phyloP scores from a whole-genome alignment of 2,888 invertebrate species.

The Thymelicus lineola region DNA sequence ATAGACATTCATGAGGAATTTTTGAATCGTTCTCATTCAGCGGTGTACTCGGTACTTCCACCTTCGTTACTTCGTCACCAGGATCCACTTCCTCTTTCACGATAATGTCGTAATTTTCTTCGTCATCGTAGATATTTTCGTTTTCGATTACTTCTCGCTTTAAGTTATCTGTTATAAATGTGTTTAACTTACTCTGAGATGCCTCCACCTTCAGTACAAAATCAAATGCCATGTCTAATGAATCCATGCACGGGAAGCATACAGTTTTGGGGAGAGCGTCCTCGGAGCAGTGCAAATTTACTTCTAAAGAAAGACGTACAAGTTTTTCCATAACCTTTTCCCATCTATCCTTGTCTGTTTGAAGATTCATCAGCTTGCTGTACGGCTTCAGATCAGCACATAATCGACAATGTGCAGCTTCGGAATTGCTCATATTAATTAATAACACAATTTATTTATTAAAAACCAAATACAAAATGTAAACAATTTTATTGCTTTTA shows the following conservation, averaged over 20 bases:
- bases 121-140: not conserved
- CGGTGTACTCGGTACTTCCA: no score
- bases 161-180: conserved; percentile 52
- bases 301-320: not conserved
- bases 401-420: conserved; percentile 55
- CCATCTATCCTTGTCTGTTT: conserved; percentile 8
- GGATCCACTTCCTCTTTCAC: not conserved
- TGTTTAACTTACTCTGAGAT: conserved; percentile 57
- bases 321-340: conserved; percentile 6
- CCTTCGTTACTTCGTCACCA: no score
- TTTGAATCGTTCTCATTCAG: not conserved
- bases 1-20: conserved; percentile 38
- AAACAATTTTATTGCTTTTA: no score
- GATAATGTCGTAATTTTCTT: not conserved
- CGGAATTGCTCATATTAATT: conserved; percentile 37
- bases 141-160: conserved; percentile 7
- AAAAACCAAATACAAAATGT: no score
- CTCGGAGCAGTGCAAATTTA: not conserved
- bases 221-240: conserved; percentile 55
- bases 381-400: conserved; percentile 33
- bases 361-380: conserved; percentile 7
- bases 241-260: conserved; percentile 19
- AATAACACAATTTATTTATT: not conserved
- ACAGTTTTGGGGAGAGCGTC: conserved; percentile 27
- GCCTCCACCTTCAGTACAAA: conserved; percentile 61